phyloP scores from a whole-genome alignment of 2,888 invertebrate genomes.

The Hoplodrina blanda region DNA sequence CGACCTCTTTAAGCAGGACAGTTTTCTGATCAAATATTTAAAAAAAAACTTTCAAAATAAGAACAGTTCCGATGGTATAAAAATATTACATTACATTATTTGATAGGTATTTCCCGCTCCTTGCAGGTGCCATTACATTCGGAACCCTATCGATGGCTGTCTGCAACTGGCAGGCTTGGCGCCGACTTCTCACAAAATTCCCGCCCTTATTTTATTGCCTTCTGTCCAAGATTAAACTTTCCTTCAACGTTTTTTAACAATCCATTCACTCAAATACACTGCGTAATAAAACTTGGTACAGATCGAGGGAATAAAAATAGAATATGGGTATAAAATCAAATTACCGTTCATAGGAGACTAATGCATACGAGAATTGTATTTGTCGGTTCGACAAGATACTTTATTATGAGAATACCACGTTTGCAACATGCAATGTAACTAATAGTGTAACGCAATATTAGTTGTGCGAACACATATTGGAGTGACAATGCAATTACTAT shows the following conservation, averaged over 20 bases:
- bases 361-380: slow-evolving; percentile 32
- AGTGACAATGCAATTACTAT: slow-evolving; percentile 39
- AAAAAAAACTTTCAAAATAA: background rate
- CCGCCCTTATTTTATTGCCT: slow-evolving; percentile 89
- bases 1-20: background rate
- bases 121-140: slow-evolving; percentile 67
- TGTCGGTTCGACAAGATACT: slow-evolving; percentile 31
- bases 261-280: slow-evolving; percentile 75
- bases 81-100: background rate
- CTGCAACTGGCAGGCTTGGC: slow-evolving; percentile 88
- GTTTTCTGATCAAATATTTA: background rate
- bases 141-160: slow-evolving; percentile 89
- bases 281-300: slow-evolving; percentile 69
- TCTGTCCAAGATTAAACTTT: slow-evolving; percentile 88
- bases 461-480: slow-evolving; percentile 24
- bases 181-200: slow-evolving; percentile 87
- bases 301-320: slow-evolving; percentile 65
- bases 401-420: slow-evolving; percentile 16
- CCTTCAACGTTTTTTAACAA: slow-evolving; percentile 79
- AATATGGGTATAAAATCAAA: slow-evolving; percentile 57
- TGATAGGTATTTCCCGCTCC: slow-evolving; percentile 72
- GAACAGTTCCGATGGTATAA: background rate
- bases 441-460: slow-evolving; percentile 22
- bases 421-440: slow-evolving; percentile 36
- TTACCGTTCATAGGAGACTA: slow-evolving; percentile 38